Percentiles rank a stretch among this genome's conserved stretches.
Evolutionary conservation across 1,140 invertebrate species (phyloP).

Genomic region (Cecropterus lyciades): DNA sequence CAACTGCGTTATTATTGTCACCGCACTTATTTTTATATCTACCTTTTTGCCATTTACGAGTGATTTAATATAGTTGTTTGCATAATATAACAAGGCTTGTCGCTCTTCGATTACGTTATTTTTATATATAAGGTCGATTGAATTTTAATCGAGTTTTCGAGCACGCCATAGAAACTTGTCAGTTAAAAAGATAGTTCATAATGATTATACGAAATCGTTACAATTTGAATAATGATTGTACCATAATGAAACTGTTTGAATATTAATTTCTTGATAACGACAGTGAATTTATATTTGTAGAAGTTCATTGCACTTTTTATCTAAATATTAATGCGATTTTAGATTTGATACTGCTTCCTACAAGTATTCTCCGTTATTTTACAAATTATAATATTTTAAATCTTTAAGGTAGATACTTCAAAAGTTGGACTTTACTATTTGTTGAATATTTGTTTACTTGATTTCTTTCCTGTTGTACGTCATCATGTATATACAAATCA

Average conservation of each 20-base stretch:
- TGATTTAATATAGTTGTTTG: constrained; percentile 71
- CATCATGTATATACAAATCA: no score
- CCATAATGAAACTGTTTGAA: constrained; percentile 44
- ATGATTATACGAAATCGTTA: constrained; percentile 49
- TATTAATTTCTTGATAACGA: constrained; percentile 38
- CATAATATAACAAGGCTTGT: constrained; percentile 74
- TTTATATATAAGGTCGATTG: constrained; percentile 53
- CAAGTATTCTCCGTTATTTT: background rate
- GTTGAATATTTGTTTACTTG: no score
- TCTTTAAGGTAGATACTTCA: no score
- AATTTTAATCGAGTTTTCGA: constrained; percentile 62
- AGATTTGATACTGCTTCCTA: constrained; percentile 24
- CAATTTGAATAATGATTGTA: constrained; percentile 45
- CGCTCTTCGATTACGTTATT: constrained; percentile 62
- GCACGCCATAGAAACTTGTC: constrained; percentile 44
- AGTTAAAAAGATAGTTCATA: constrained; percentile 52
- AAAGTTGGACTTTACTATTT: no score
- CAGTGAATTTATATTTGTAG: constrained; percentile 11
- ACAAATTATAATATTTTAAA: background rate
- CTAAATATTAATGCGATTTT: constrained; percentile 18
- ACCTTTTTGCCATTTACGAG: constrained; percentile 68
- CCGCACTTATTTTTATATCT: constrained; percentile 60
- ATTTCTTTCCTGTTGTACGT: no score
- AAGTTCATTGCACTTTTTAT: constrained; percentile 18
- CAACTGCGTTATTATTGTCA: constrained; percentile 63